Conservation (phyloP, 2,888 invertebrate species). For the Pristionchus fissidentatus region DNA sequence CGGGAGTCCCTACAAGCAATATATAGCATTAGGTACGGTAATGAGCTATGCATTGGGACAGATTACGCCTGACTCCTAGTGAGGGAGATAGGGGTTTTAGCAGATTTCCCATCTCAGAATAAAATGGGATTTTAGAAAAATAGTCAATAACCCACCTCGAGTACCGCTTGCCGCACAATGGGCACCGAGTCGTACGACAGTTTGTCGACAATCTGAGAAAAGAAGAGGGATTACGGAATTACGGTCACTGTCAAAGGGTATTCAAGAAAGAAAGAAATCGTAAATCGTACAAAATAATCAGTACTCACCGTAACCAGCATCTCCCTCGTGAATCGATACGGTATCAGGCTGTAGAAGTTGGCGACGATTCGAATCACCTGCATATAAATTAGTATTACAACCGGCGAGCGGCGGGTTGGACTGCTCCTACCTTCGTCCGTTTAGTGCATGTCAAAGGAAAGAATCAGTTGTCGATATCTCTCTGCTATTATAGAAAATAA, state of each 20-base stretch:
- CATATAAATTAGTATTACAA: no score
- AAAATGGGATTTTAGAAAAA: background rate
- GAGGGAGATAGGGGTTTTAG: background rate
- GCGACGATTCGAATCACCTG: background rate
- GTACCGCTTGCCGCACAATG: background rate
- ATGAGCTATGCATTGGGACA: background rate
- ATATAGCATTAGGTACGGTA: background rate
- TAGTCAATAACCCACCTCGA: conserved; percentile 25
- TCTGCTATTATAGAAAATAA: no score
- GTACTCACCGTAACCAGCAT: background rate
- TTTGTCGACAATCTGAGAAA: conserved; percentile 29
- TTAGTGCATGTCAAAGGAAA: no score
- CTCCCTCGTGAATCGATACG: background rate
- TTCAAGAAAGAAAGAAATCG: background rate
- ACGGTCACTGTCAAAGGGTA: no score
- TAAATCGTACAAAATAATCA: background rate
- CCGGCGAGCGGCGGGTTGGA: no score
- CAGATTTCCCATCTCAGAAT: background rate
- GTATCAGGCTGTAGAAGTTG: background rate
- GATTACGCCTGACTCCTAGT: background rate
- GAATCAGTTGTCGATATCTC: no score
- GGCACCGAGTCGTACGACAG: conserved; percentile 4
- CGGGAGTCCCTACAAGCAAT: background rate
- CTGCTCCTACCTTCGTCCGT: no score
- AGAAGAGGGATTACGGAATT: no score